Evolutionary conservation across 2,888 invertebrate species (phyloP).

Genomic region (Nomada goodeniana): DNA sequence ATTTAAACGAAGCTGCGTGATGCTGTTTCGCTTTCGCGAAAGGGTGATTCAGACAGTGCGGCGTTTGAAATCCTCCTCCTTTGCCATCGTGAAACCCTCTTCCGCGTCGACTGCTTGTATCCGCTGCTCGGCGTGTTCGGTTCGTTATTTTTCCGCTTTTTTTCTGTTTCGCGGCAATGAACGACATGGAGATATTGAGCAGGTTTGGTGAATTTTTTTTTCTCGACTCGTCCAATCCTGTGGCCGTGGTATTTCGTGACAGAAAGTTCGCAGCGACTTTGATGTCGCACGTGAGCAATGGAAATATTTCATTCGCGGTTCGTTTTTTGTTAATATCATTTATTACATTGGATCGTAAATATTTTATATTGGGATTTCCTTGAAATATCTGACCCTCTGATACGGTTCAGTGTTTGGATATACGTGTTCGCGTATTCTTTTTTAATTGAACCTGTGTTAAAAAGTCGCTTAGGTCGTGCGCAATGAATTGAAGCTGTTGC

Average conservation of each 20-base stretch:
- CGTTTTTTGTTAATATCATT: too few relatives aligned
- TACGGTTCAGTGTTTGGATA: too few relatives aligned
- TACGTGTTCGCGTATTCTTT: too few relatives aligned
- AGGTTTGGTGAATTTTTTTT: neutral
- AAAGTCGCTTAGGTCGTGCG: too few relatives aligned
- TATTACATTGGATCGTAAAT: too few relatives aligned
- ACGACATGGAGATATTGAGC: neutral
- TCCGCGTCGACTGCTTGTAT: neutral
- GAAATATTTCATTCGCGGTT: too few relatives aligned
- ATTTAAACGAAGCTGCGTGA: constrained; percentile 56
- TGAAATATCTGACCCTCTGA: too few relatives aligned
- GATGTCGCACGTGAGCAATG: too few relatives aligned
- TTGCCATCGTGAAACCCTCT: constrained; percentile 21
- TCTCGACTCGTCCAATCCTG: neutral
- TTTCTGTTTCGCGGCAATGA: neutral
- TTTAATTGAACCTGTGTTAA: neutral
- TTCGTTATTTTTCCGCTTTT: neutral
- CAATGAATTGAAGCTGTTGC: too few relatives aligned
- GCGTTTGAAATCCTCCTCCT: constrained; percentile 37
- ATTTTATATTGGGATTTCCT: too few relatives aligned
- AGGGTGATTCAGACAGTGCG: constrained; percentile 30
- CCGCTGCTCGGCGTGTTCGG: neutral
- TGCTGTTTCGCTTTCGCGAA: constrained; percentile 37
- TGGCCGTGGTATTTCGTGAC: too few relatives aligned
- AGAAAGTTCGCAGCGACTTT: too few relatives aligned